These are phyloP conservation scores for Araneus ventricosus DNA, from an alignment of 1,140 invertebrate genomes.

Conservation along the genomic window DNA sequence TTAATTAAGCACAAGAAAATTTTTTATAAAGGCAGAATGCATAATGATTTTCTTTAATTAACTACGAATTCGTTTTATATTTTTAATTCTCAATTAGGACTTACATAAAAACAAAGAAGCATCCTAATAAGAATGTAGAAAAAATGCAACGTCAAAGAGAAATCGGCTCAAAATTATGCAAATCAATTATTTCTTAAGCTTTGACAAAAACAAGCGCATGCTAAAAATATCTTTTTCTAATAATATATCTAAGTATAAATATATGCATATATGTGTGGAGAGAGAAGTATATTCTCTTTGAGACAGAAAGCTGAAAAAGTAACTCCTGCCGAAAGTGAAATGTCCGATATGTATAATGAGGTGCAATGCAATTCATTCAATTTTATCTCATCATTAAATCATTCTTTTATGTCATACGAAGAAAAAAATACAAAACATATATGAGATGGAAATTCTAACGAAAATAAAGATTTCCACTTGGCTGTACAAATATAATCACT, in stretches of 20 bases:
- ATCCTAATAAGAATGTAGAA: too few species aligned
- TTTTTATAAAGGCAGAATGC: too few species aligned
- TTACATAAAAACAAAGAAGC: too few species aligned
- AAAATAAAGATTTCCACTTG: constrained; percentile 32
- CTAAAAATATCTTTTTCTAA: too few species aligned
- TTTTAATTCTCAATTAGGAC: too few species aligned
- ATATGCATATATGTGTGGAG: background rate
- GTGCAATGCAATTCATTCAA: background rate
- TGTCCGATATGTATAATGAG: background rate
- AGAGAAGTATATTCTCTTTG: background rate
- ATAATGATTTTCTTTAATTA: too few species aligned
- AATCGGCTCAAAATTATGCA: too few species aligned
- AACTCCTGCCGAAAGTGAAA: background rate
- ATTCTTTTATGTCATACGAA: background rate
- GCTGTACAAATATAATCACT: constrained; percentile 27
- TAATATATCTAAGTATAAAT: background rate
- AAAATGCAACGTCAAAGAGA: too few species aligned
- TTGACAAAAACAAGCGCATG: too few species aligned
- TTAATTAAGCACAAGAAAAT: too few species aligned
- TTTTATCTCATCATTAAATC: constrained; percentile 19
- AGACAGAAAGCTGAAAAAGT: background rate
- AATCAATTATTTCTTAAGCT: too few species aligned
- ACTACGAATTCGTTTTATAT: too few species aligned
- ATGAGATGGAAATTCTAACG: background rate
- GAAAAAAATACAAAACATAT: background rate